Evolutionary conservation across 2,888 invertebrate species (phyloP), one percentile per base, ranked within the genome.

Genomic region (Mylabris sibirica): DNA sequence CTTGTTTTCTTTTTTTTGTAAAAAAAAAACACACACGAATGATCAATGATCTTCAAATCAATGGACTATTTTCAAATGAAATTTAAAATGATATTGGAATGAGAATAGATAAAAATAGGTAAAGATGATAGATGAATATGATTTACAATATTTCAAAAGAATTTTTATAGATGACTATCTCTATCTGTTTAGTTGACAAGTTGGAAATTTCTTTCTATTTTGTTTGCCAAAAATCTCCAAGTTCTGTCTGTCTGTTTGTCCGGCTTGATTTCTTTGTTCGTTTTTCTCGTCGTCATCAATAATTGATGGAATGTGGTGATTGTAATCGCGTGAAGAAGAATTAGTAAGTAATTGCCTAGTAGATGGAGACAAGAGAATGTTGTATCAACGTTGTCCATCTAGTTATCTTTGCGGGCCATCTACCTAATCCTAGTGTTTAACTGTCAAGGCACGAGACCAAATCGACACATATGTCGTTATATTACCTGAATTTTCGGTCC

Each of bases 401-500:
- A 49, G 20, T 49, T 49, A 49, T 49, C 49, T 49, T 49, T 49
- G 49, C 9, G 0, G 0, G 49, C 49, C 49, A 49, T 49, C 49
- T 49, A 49, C 53, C 69, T 70, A 70, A 70, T 67, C 70, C 70
- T 62, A 65, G 60, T 67, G 69, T 67, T 69, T 67, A 69, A 67
- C 69, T 70, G 70, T 70, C 70, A 70, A 65, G 67, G 70, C 70
- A 70, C 70, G 70, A 70, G 70, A 60, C 70, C 70, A 64, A 64
- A 59, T 67, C 70, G 70, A 69, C 69, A 65, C 65, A 44, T 44
- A 2, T 44, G n/a, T n/a, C n/a, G n/a, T n/a, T 49, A 11, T 44
- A 44, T 44, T 49, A 49, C 49, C 49, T 49, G 49, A 20, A 49
- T 20, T 49, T 20, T 11, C 20, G 49, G 20, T 22, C 49, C 49